phyloP scores from a whole-genome alignment of 2,888 invertebrate genomes.

The Plebejus argus region DNA sequence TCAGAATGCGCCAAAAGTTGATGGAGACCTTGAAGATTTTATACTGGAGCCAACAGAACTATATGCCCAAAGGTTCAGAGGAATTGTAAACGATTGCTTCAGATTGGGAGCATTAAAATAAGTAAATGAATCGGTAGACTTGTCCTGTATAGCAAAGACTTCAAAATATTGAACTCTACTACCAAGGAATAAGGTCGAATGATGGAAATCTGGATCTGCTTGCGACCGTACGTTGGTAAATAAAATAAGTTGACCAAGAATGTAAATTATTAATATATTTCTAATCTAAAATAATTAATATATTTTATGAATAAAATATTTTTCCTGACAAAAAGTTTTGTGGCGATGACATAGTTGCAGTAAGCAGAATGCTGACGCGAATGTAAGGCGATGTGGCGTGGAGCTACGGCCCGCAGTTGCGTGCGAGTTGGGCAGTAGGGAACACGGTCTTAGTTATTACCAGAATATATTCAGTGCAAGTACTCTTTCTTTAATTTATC shows the following conservation, averaged over 20 bases:
- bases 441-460: too few species aligned
- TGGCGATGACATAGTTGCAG: too few species aligned
- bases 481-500: too few species aligned
- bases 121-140: not conserved
- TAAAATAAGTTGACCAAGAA: too few species aligned
- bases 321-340: too few species aligned
- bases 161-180: not conserved
- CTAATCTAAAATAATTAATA: too few species aligned
- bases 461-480: too few species aligned
- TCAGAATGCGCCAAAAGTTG: constrained; percentile 50
- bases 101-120: constrained; percentile 52
- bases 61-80: constrained; percentile 54
- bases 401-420: too few species aligned
- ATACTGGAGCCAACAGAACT: constrained; percentile 51
- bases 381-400: too few species aligned
- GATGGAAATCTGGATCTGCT: not conserved
- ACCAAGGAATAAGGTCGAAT: not conserved
- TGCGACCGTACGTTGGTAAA: not conserved
- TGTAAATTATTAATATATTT: too few species aligned
- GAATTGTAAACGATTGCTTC: constrained; percentile 56
- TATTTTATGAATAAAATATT: not conserved
- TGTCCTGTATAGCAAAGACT: not conserved
- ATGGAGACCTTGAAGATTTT: constrained; percentile 46
- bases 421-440: too few species aligned
- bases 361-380: too few species aligned